Evolutionary conservation across 2,888 invertebrate species (phyloP), one percentile per base, ranked within the genome.

Genomic region (Rosalia funebris): DNA sequence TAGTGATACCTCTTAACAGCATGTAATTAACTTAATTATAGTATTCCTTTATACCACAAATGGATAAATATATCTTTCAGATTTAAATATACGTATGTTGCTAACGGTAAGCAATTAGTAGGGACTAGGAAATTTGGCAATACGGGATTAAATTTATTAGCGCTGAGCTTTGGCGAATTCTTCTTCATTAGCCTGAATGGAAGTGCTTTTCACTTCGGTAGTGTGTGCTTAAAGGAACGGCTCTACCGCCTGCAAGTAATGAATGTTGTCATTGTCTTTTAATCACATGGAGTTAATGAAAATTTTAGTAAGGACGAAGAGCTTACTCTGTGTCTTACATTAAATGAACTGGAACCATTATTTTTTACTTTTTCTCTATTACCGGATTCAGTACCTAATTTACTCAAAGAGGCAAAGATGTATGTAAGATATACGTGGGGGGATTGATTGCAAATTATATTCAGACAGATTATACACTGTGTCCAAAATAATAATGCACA

Each of bases 161-260:
- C 12, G 25, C 5, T 7, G 41, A 41, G 39, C 20, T 12, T 39
- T 39, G 17, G n/a, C n/a, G 39, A 39, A 50, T 50, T 50, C 39
- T 41, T 50, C 50, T 39, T 50, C 50, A 50, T 50, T 50, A 50
- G 14, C 50, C n/a, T 7, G 39, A 41, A 16, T 50, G 31, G 50
- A 39, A 50, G 37, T 12, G 50, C 39, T 50, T 50, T 50, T 39
- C 20, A 25, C 39, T 50, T 44, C 20, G 20, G 20, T 41, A 31
- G 15, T 50, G 39, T 31, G 50, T 39, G 37, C 19, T 48, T 19
- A 48, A 48, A 36, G 48, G 36, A 11, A 20, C 20, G 19, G 16
- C 50, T 25, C 12, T 25, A 15, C 39, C 39, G 37, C 20, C 39
- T 39, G 39, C 50, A 25, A 50, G 39, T 50, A 50, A 50, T 50